phyloP scores from a whole-genome alignment of 1,140 invertebrate genomes.

The Drosophila melanogaster region DNA sequence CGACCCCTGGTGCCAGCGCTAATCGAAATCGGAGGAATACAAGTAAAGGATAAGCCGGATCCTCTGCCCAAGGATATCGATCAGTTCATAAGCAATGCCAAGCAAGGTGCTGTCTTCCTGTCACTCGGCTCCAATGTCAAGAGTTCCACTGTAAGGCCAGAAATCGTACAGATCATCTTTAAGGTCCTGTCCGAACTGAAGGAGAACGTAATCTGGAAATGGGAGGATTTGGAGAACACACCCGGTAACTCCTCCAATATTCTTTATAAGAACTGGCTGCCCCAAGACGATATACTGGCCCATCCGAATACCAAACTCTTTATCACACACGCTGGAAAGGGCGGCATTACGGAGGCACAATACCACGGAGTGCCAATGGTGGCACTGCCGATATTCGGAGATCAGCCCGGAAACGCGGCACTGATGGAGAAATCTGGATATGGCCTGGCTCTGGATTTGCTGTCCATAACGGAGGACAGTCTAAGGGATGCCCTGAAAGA shows the following conservation, averaged over 20 bases:
- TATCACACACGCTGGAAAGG: constrained; percentile 90
- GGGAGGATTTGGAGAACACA: constrained; percentile 86
- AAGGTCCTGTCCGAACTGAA: constrained; percentile 85
- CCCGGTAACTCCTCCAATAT: constrained; percentile 87
- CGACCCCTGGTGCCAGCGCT: constrained; percentile 78
- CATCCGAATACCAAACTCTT: constrained; percentile 89
- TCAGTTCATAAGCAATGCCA: constrained; percentile 84
- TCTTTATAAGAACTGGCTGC: constrained; percentile 88
- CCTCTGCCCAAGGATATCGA: constrained; percentile 85
- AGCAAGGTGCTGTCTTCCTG: constrained; percentile 87
- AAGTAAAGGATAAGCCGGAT: constrained; percentile 77
- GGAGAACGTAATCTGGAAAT: constrained; percentile 88
- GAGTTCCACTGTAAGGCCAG: constrained; percentile 80
- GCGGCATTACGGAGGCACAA: constrained; percentile 89
- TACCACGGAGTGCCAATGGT: constrained; percentile 90
- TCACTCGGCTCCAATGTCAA: constrained; percentile 87
- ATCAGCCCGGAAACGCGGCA: constrained; percentile 87
- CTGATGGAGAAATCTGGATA: constrained; percentile 84
- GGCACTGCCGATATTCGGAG: constrained; percentile 88
- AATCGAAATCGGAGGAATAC: constrained; percentile 84
- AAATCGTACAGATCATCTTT: constrained; percentile 84
- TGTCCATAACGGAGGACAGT: constrained; percentile 77
- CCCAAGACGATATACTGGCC: constrained; percentile 89
- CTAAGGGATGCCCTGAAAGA: constrained; percentile 57
- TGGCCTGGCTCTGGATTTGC: constrained; percentile 82